Evolutionary conservation across 2,113 vertebrate genomes (phyloP), one percentile per base, ranked within the genome.

Genomic region (Tiliqua scincoides): DNA sequence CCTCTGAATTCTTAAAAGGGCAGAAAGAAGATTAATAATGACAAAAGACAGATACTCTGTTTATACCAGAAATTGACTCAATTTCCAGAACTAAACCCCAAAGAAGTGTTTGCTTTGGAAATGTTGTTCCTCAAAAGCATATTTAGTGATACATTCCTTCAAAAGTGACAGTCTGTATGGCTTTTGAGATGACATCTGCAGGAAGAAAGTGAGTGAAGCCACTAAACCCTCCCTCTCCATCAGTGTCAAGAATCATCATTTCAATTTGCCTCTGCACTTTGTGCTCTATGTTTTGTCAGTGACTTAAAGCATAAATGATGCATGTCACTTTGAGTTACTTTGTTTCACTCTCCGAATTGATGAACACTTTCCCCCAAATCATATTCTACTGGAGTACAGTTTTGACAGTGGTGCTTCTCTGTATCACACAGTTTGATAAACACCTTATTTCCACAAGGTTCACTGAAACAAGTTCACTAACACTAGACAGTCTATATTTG

Each of bases 301-400:
- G 83, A 86, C 88, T 86, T 82, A 88, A 92, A 65, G 59, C 5
- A 75, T 85, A 90, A 80, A 89, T 85, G 75, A 74, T 23, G 20
- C 61, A 35, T 76, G 35, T 27, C 59, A 82, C 23, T 91, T 89
- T 85, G 14, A 86, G 30, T 82, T 88, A 86, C 75, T 82, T 81
- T 91, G 5, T 84, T 59, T n/a, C 54, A 67, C 52, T 14, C 32
- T 37, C n/a, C 5, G 62, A 88, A 62, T 0, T 76, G 18, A 23
- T 74, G 63, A 87, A 80, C 70, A 54, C 15, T n/a, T 89, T 82
- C 59, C 72, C 30, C 57, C 83, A 82, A 62, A 79, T 52, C 84
- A 35, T 3, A 52, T 76, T 82, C 21, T 8, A 54, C 32, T 40
- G 78, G 48, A 65, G 40, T 35, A 57, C 3, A 77, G 63, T 37